Evolutionary conservation across 2,113 vertebrate species (phyloP).

Genomic region (Alectura lathami): DNA sequence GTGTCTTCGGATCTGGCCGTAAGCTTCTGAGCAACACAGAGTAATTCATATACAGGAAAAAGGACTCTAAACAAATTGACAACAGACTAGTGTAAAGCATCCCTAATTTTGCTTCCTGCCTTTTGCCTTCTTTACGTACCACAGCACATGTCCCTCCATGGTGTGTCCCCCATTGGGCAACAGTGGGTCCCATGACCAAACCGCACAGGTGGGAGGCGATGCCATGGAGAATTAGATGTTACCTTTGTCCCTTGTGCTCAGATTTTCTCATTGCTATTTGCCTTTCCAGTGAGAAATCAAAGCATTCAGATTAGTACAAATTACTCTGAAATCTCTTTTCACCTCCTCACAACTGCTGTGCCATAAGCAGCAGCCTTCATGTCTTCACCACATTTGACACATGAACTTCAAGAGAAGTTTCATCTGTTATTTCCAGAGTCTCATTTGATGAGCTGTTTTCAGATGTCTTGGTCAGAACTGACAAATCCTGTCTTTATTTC

Average conservation of each 20-base stretch:
- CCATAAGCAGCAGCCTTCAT: background rate
- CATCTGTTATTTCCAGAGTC: background rate
- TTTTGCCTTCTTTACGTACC: background rate
- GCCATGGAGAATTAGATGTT: fast-evolving
- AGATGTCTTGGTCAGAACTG: background rate
- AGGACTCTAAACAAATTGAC: background rate
- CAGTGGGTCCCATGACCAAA: background rate
- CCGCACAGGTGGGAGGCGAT: background rate
- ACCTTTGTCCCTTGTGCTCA: background rate
- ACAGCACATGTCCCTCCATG: background rate
- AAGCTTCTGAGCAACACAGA: background rate
- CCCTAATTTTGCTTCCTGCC: background rate
- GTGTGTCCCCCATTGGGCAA: fast-evolving
- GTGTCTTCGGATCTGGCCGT: background rate
- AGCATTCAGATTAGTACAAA: background rate
- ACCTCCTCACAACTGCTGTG: background rate
- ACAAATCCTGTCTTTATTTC: background rate
- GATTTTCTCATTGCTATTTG: background rate
- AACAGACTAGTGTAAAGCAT: background rate
- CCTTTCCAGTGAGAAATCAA: background rate
- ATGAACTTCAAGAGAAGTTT: background rate
- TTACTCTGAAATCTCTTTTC: background rate
- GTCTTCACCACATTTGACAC: background rate
- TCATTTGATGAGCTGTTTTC: background rate
- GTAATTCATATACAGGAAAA: background rate